Evolutionary conservation across 1,140 invertebrate species (phyloP), one percentile per base, ranked within the genome.

Genomic region (Lordiphosa collinella): DNA sequence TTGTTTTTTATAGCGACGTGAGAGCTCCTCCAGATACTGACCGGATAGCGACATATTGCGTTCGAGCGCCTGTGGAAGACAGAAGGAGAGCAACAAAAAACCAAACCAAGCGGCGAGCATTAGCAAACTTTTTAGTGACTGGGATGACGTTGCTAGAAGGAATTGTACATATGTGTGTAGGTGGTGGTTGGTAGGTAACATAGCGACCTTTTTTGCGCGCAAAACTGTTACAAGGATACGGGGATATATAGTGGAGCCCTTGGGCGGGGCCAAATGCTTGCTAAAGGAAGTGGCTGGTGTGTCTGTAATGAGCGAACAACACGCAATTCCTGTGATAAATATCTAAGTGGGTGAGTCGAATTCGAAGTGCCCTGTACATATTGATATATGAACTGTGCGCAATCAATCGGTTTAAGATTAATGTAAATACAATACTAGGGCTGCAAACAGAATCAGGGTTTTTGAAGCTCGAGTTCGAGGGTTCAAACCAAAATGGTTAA

Each of bases 21-120:
- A 98, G 40, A 99, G 89, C 87, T 99, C 97, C 89, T 99, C 97
- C 41, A 99, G 90, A 89, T 99, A 99, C 78, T 98, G 96, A 56
- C 95, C 95, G 58, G 96, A 98, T 2, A 99, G 90, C 2, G 97
- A 98, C 93, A 99, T 97, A 89, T 99, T 99, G 46, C 95, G 91
- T 90, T 99, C 98, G 54, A 99, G 90, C 53, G 94, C 93, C 93
- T 96, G 89, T 71, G 92, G 61, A 71, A 67, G 60, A 84, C 72
- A 69, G 25, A 63, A 47, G 4, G 8, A 40, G 16, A 8, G 10
- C 2, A 43, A 16, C 6, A 43, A 13, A 29, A 25, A 8, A 40
- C 1, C 22, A 25, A 29, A 29, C 12, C 29, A 29, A 25, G 6
- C 22, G 22, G 22, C 22, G 6, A 25, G 22, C 14, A 18, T 58